Evolutionary conservation across 1,140 invertebrate genomes (phyloP).

Genomic region (Tribolium madens): DNA sequence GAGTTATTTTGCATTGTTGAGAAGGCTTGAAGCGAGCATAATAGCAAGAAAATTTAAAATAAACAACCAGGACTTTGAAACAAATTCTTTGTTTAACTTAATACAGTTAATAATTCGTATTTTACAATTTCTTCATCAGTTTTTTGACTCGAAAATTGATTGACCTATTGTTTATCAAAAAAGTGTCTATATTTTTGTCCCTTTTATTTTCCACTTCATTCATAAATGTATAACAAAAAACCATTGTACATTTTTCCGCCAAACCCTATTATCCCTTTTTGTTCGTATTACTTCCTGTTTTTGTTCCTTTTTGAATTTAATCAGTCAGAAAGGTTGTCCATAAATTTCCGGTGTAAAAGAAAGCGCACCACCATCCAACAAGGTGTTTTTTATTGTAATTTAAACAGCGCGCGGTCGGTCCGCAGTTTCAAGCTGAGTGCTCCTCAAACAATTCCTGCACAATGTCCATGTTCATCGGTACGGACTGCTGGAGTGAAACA

Average conservation of each 20-base stretch:
- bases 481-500: constrained; percentile 18
- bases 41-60: too few species aligned
- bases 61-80: too few species aligned
- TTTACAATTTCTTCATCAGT: too few species aligned
- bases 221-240: background rate
- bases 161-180: too few species aligned
- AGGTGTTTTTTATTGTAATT: background rate
- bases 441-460: background rate
- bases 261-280: background rate
- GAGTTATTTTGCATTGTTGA: background rate
- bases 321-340: background rate
- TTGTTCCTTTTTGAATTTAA: background rate
- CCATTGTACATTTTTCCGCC: background rate
- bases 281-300: background rate
- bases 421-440: background rate
- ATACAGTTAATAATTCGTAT: too few species aligned
- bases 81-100: too few species aligned
- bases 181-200: too few species aligned
- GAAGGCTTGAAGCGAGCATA: background rate
- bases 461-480: background rate
- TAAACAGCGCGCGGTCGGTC: background rate
- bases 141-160: too few species aligned
- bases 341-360: background rate
- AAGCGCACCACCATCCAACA: background rate
- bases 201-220: background rate